Conservation (phyloP, 1,140 invertebrate genomes). For the Phortica variegata region DNA sequence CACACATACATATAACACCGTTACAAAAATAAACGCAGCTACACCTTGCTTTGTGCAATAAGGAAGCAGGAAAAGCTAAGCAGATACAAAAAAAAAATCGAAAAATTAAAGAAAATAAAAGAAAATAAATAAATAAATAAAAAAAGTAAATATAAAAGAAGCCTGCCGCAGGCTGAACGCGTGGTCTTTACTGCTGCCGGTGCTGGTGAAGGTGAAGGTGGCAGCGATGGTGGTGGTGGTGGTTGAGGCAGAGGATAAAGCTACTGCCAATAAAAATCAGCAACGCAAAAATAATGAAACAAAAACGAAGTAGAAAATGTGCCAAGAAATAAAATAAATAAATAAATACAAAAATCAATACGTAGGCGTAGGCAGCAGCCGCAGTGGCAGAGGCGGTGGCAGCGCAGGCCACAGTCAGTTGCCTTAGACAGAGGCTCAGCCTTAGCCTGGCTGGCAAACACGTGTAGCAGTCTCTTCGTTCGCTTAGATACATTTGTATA, state of each 20-base stretch:
- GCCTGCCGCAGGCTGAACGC: constrained; percentile 20
- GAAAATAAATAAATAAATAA: background rate
- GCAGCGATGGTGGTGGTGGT: too few relatives aligned
- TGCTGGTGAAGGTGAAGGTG: background rate
- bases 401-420: too few relatives aligned
- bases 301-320: constrained; percentile 14
- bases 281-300: constrained; percentile 1
- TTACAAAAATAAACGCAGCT: background rate
- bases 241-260: too few relatives aligned
- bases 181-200: constrained; percentile 4
- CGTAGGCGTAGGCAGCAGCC: constrained; percentile 49
- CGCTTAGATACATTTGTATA: background rate
- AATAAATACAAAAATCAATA: constrained; percentile 54
- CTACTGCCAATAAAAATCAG: constrained; percentile 36
- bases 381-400: constrained; percentile 7
- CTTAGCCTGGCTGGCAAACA: too few relatives aligned
- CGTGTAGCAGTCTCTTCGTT: background rate
- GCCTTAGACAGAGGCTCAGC: too few relatives aligned
- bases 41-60: background rate
- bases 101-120: background rate
- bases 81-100: background rate
- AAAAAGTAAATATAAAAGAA: constrained; percentile 12
- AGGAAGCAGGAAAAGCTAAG: constrained; percentile 7
- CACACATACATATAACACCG: constrained; percentile 1
- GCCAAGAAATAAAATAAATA: constrained; percentile 7